Evolutionary conservation across 2,113 vertebrate genomes (phyloP), one percentile per base, ranked within the genome.

Genomic region (Mystacornis crossleyi): DNA sequence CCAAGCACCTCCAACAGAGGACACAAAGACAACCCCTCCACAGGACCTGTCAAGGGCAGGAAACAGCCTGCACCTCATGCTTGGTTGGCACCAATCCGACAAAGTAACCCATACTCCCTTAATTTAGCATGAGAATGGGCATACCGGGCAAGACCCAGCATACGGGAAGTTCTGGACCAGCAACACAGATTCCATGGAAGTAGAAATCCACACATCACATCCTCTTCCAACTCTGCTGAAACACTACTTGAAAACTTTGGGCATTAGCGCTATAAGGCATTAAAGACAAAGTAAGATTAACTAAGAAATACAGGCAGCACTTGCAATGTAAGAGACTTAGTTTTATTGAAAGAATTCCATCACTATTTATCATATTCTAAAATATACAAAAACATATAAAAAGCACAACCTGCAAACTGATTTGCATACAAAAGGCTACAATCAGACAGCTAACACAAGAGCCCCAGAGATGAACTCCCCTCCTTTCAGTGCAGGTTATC

Each of bases 141-240:
- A 58, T 23, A 73, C 26, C 15, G 10, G 57, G 43, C 47, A 86
- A 86, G 25, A 83, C 6, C 3, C 48, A 69, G 40, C 18, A 36
- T 0, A 72, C 0, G 0, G 6, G 10, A 95, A 15, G 33, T 34
- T 62, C 50, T 38, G 29, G 16, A 50, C n/a, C 23, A 36, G 16
- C 14, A 70, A 14, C 4, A 4, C 33, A 83, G 25, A 23, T 66
- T 77, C 58, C 14, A 24, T 12, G 14, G n/a, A 91, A 91, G 15
- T 3, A 8, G 26, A 88, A 91, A 83, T 18, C 10, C 31, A 40
- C 51, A 55, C 7, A 36, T 31, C 24, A 70, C 12, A 34, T 50
- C 33, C 9, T 89, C 12, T 70, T 86, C 34, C 60, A 60, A 33
- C 21, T 84, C 33, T 42, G 23, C n/a, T 74, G 38, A 70, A 77